Base-by-base conservation (phyloP, 2,888 invertebrate genomes). In the Tridacna gigas region DNA sequence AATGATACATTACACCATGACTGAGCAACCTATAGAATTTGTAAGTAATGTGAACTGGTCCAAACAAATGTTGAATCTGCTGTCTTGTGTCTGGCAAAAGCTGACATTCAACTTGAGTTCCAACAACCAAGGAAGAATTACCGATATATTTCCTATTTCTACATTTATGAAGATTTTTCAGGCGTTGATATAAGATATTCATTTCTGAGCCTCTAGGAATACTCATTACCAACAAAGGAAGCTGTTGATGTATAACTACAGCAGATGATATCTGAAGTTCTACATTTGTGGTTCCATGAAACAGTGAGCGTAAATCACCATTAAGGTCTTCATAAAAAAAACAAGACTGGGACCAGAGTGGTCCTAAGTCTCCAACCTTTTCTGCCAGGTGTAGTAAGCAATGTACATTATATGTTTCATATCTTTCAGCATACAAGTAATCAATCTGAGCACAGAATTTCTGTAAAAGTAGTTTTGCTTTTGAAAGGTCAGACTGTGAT, bases 301-400 rank as follows among this genome's bases (percentile, higher is more conserved):
- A 56, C 74, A 60, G 26, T 60, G 51, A 26, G 26, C 51, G 28
- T 26, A 74, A 37, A 26, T 56, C 26, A 26, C 74, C 74, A 74
- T 74, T 74, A 82, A 79, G 66, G 60, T 76, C 65, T 82, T 73
- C 73, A 67, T 79, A 74, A 82, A 88, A n/a, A 71, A 88, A 88
- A 80, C 85, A 83, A 80, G 80, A 86, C n/a, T 77, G 79, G 5
- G 67, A 77, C 82, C 78, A 88, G 15, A 88, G 60, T 61, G 88
- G 88, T 18, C 84, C 82, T n/a, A 75, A 71, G n/a, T 77, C 48
- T 63, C 69, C 56, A 22, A 86, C 88, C 75, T 66, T 74, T 51
- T 80, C 77, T 12, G 74, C 37, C 28, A 83, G 26, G 77, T 86
- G 86, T 11, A 61, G 20, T 4, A 84, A 76, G 13, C 74, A 63